phyloP scores from a whole-genome alignment of 2,113 vertebrate genomes.

The Pelmatolapia mariae region DNA sequence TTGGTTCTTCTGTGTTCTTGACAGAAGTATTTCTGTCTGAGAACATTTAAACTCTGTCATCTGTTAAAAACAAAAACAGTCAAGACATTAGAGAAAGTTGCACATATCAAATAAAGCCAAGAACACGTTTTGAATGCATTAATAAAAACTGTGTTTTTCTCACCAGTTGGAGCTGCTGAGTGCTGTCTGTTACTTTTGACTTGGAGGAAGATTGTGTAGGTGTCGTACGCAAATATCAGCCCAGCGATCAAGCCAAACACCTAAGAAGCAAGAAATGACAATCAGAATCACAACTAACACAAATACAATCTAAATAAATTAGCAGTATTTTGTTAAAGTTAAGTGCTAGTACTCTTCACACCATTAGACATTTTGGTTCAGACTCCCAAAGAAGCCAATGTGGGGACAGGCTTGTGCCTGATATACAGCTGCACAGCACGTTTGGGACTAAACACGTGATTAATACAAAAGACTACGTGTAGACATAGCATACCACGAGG shows the following conservation, averaged over 20 bases:
- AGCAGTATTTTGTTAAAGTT: background rate
- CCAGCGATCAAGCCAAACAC: conserved; percentile 70
- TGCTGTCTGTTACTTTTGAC: conserved; percentile 36
- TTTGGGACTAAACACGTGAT: background rate
- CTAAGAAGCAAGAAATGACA: conserved; percentile 7
- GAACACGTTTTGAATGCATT: background rate
- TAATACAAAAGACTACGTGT: background rate
- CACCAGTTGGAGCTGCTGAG: conserved; percentile 50
- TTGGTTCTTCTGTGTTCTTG: conserved; percentile 4
- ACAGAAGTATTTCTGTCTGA: background rate
- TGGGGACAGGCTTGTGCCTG: background rate
- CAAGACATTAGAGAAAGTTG: background rate
- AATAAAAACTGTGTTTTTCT: background rate
- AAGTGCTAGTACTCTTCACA: background rate
- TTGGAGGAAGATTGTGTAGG: conserved; percentile 58
- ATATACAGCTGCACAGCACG: background rate
- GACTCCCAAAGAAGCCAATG: background rate
- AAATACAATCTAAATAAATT: background rate
- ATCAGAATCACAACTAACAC: background rate
- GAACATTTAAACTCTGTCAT: conserved; percentile 47
- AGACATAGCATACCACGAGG: background rate
- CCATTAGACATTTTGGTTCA: background rate
- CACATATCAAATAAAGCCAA: background rate
- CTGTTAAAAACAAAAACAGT: conserved; percentile 32
- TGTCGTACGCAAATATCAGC: conserved; percentile 67